phyloP scores from a whole-genome alignment of 2,888 invertebrate species.

The Seira ritae region DNA sequence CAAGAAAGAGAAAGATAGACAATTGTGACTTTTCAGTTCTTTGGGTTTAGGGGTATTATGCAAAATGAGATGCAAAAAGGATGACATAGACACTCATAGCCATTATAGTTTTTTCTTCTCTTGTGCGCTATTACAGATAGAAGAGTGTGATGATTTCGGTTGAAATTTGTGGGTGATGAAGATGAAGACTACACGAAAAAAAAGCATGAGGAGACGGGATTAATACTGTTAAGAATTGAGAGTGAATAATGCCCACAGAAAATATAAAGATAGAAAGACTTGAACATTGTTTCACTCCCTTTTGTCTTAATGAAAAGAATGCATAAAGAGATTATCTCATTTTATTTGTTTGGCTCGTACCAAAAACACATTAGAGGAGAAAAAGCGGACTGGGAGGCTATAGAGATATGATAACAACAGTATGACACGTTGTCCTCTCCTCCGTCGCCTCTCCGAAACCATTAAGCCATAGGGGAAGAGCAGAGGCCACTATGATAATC shows the following conservation, averaged over 20 bases:
- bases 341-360: slow-evolving; percentile 62
- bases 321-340: slow-evolving; percentile 38
- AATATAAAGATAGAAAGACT: slow-evolving; percentile 10
- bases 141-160: slow-evolving; percentile 58
- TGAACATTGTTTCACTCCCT: slow-evolving; percentile 2
- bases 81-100: slow-evolving; percentile 7
- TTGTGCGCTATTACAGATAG: neutral
- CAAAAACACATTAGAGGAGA: slow-evolving; percentile 36
- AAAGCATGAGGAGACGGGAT: too few relatives aligned
- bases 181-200: too few relatives aligned
- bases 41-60: slow-evolving; percentile 2
- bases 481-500: slow-evolving; percentile 13
- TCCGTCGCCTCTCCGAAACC: slow-evolving; percentile 17
- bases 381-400: slow-evolving; percentile 13
- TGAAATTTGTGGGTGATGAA: slow-evolving; percentile 45
- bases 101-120: neutral
- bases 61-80: slow-evolving; percentile 5
- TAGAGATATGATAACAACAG: slow-evolving; percentile 64
- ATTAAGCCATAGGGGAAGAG: slow-evolving; percentile 16
- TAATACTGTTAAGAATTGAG: slow-evolving; percentile 24
- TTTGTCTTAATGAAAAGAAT: slow-evolving; percentile 60
- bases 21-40: neutral
- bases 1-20: neutral
- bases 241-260: slow-evolving; percentile 24
- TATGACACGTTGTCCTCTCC: slow-evolving; percentile 54